These are phyloP conservation scores for Cephus sareptanus DNA, from an alignment of 2,888 invertebrate genomes.

Conservation along the genomic window DNA sequence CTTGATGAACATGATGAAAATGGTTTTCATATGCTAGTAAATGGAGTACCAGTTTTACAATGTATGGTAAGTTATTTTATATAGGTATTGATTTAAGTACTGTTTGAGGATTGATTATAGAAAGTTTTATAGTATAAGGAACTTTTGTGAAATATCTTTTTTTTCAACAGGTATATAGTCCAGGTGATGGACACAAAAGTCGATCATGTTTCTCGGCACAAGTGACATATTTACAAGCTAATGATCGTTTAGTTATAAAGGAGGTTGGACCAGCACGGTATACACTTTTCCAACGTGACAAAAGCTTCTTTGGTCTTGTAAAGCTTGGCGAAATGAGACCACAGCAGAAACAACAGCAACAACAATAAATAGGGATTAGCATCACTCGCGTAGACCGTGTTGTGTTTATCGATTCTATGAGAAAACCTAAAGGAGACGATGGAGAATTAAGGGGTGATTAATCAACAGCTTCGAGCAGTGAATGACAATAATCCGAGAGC, in stretches of 20 bases:
- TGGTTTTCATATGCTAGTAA: slow-evolving; percentile 77
- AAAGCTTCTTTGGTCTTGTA: slow-evolving; percentile 86
- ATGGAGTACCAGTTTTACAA: slow-evolving; percentile 75
- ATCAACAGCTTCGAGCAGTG: background rate
- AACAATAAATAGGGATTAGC: slow-evolving; percentile 23
- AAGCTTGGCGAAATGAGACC: slow-evolving; percentile 73
- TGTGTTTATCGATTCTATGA: background rate
- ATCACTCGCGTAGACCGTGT: background rate
- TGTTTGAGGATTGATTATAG: slow-evolving; percentile 1
- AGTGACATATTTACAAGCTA: slow-evolving; percentile 51
- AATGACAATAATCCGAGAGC: background rate
- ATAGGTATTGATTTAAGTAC: background rate
- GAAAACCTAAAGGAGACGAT: background rate
- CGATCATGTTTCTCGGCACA: slow-evolving; percentile 59
- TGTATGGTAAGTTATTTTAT: slow-evolving; percentile 68
- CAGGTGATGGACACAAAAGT: slow-evolving; percentile 52
- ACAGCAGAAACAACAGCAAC: slow-evolving; percentile 31
- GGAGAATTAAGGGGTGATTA: slow-evolving; percentile 14
- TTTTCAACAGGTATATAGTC: slow-evolving; percentile 48
- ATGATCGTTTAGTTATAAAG: slow-evolving; percentile 76
- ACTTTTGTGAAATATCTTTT: background rate
- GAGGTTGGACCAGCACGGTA: slow-evolving; percentile 78
- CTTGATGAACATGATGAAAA: slow-evolving; percentile 81
- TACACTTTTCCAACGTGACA: slow-evolving; percentile 78
- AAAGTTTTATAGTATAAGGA: background rate